Percentiles rank a stretch among this genome's conserved stretches.
phyloP scores from a whole-genome alignment of 2,113 vertebrate genomes.

The Ardeotis arabs region DNA sequence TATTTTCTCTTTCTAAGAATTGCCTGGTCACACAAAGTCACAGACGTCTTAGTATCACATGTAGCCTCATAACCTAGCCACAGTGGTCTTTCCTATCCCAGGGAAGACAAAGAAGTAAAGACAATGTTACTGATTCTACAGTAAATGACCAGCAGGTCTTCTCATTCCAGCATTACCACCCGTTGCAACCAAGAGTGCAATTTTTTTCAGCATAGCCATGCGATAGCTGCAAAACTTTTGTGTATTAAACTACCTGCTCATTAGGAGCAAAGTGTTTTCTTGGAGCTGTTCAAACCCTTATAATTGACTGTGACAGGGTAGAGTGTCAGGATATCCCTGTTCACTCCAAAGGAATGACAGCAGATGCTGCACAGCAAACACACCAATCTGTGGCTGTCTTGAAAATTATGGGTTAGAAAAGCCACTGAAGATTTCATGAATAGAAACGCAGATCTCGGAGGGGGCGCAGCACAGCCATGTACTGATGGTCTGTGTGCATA shows the following conservation, averaged over 20 bases:
- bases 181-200: background rate
- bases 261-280: slow-evolving; percentile 41
- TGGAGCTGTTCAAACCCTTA: slow-evolving; percentile 37
- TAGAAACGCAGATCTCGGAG: background rate
- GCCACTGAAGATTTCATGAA: background rate
- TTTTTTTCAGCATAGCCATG: background rate
- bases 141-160: background rate
- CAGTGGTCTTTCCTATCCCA: background rate
- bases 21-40: background rate
- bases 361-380: background rate
- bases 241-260: slow-evolving; percentile 1
- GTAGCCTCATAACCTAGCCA: background rate
- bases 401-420: slow-evolving; percentile 18
- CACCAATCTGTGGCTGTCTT: background rate
- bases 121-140: background rate
- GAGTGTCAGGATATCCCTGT: background rate
- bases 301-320: slow-evolving; percentile 8
- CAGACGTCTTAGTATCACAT: background rate
- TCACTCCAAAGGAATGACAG: slow-evolving; percentile 21
- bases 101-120: background rate
- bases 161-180: background rate
- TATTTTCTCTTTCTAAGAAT: background rate
- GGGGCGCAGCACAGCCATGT: background rate
- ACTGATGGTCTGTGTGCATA: background rate
- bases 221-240: background rate